Base-by-base conservation (phyloP, 2,113 vertebrate genomes). In the Bufo bufo region DNA sequence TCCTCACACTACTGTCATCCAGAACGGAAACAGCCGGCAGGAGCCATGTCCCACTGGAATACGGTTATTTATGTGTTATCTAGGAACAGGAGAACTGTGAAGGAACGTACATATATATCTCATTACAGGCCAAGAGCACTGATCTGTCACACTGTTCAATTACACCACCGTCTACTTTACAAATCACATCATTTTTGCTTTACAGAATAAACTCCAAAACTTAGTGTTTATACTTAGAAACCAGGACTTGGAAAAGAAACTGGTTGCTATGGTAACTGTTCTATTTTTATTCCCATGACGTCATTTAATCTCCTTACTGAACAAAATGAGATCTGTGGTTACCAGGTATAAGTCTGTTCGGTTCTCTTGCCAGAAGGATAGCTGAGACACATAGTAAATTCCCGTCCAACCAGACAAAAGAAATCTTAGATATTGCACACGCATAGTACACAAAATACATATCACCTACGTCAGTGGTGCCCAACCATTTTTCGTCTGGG, bases 211-310 rank as follows among this genome's bases (percentile, higher is more conserved):
- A 88, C 66, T 19, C 16, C 17, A 77, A 84, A 84, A 71, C n/a
- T 50, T 49, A 19, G 43, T 56, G 65, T 81, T 61, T 83, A 82
- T 83, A 83, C 79, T 85, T 77, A 87, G 86, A 92, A 52, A 33
- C 58, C 4, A 43, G 92, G 91, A 91, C 91, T 90, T 91, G 93
- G 93, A 94, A 94, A 79, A 89, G 69, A n/a, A 94, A 92, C 88
- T 12, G 4, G 95, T 97, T 96, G 94, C 95, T 90, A 88, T 95
- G 94, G 97, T 93, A 97, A 96, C 96, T 90, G 90, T 85, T 89
- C 86, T 95, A 94, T 94, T 95, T 95, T 93, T 91, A 95, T 91
- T 91, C 89, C 47, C 1, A 56, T 82, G 90, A 90, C 90, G 88
- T 91, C 91, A 72, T 91, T 90, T 90, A 92, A 93, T 90, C 90